These are phyloP conservation scores for Drosophila nebulosa DNA, from an alignment of 1,140 invertebrate genomes.

Conservation along the genomic window DNA sequence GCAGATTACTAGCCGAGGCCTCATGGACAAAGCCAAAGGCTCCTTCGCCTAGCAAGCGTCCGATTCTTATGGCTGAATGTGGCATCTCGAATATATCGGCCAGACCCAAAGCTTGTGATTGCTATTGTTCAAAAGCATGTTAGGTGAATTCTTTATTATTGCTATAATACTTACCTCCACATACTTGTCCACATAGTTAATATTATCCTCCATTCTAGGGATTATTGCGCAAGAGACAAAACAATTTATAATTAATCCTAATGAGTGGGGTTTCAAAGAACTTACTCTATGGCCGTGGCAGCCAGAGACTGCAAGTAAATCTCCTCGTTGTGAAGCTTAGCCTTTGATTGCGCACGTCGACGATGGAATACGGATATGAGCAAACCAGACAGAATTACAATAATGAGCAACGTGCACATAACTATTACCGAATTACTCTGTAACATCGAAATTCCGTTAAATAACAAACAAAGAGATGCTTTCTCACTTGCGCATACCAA, in stretches of 20 bases:
- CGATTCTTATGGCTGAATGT: constrained; percentile 67
- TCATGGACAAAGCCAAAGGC: constrained; percentile 88
- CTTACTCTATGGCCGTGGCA: constrained; percentile 49
- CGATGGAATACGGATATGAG: constrained; percentile 31
- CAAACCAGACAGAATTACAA: constrained; percentile 39
- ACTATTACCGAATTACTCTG: constrained; percentile 55
- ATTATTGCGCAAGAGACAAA: neutral
- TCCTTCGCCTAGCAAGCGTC: constrained; percentile 86
- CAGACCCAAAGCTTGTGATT: constrained; percentile 63
- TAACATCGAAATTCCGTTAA: neutral
- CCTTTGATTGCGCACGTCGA: constrained; percentile 32
- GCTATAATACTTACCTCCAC: constrained; percentile 49
- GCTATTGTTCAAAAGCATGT: constrained; percentile 21
- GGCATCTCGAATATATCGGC: constrained; percentile 74
- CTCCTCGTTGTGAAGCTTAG: constrained; percentile 48
- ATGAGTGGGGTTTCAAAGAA: neutral
- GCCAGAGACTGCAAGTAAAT: constrained; percentile 62
- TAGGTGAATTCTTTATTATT: neutral
- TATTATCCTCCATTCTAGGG: constrained; percentile 71
- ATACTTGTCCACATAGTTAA: constrained; percentile 76
- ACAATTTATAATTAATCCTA: neutral
- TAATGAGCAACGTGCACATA: constrained; percentile 47
- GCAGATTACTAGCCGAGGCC: constrained; percentile 82
- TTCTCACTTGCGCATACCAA: constrained; percentile 27
- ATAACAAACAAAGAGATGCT: neutral